Conservation (phyloP, 2,888 invertebrate species). For the Epiblema foenella region DNA sequence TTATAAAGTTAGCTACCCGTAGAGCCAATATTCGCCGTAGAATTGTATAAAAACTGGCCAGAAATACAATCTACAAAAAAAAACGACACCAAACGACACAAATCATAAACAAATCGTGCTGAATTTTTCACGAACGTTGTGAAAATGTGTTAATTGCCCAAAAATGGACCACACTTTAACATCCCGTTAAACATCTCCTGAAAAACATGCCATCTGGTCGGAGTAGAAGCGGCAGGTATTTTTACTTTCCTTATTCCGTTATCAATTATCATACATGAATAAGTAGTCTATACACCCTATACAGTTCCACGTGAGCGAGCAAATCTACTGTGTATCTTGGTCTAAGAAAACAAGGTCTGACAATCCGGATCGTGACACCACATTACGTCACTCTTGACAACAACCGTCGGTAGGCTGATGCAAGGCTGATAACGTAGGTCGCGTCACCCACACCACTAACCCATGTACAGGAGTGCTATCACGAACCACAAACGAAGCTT, state of each 20-base stretch:
- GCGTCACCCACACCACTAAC: no score
- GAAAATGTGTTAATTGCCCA: background rate
- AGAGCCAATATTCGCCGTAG: background rate
- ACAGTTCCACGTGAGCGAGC: background rate
- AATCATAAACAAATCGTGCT: background rate
- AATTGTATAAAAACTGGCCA: background rate
- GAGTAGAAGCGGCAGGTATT: conserved; percentile 38
- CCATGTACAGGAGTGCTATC: no score
- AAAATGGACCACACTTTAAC: conserved; percentile 31
- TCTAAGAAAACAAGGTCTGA: no score
- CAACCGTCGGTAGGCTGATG: no score
- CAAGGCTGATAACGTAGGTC: no score
- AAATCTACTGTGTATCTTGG: background rate
- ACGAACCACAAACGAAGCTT: no score
- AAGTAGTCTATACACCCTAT: no score
- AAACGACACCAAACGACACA: background rate
- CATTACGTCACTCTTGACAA: no score
- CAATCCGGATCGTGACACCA: no score
- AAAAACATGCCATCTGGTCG: conserved; percentile 46
- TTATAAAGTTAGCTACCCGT: conserved; percentile 9
- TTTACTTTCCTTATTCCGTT: background rate
- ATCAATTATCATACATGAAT: background rate
- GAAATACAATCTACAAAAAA: background rate
- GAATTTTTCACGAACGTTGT: background rate
- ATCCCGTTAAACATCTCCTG: conserved; percentile 23